Evolutionary conservation across 2,888 invertebrate species (phyloP).

Genomic region (Lasioglossum pauxillum): DNA sequence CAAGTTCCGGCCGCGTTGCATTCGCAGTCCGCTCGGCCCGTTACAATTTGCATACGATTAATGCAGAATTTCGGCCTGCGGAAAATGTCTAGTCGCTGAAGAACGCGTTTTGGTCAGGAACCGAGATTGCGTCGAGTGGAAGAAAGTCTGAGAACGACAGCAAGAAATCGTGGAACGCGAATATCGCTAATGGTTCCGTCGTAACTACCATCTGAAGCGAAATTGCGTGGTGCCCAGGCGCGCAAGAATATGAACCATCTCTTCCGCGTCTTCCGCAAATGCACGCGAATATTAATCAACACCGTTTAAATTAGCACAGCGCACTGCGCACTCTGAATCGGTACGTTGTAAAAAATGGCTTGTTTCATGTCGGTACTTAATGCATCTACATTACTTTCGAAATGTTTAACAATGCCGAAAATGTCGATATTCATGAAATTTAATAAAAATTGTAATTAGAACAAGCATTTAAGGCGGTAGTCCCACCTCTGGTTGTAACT

Average conservation of each 20-base stretch:
- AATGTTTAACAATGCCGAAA: too few species aligned
- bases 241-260: slow-evolving; percentile 34
- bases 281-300: slow-evolving; percentile 46
- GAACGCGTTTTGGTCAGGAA: neutral
- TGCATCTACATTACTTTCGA: too few species aligned
- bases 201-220: slow-evolving; percentile 25
- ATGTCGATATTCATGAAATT: too few species aligned
- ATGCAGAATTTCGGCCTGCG: neutral
- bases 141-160: neutral
- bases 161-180: slow-evolving; percentile 38
- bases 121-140: neutral
- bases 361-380: too few species aligned
- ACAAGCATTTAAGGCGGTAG: too few species aligned
- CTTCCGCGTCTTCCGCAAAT: slow-evolving; percentile 38
- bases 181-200: slow-evolving; percentile 27
- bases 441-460: too few species aligned
- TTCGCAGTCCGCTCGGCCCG: neutral
- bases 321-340: slow-evolving; percentile 12
- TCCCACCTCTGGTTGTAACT: too few species aligned
- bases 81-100: slow-evolving; percentile 2
- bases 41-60: neutral
- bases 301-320: slow-evolving; percentile 9
- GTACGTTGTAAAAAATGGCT: too few species aligned
- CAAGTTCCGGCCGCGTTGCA: neutral
- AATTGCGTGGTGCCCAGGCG: slow-evolving; percentile 24